Evolutionary conservation across 2,888 invertebrate species (phyloP), one percentile per base, ranked within the genome.

Genomic region (Julus scanicus): DNA sequence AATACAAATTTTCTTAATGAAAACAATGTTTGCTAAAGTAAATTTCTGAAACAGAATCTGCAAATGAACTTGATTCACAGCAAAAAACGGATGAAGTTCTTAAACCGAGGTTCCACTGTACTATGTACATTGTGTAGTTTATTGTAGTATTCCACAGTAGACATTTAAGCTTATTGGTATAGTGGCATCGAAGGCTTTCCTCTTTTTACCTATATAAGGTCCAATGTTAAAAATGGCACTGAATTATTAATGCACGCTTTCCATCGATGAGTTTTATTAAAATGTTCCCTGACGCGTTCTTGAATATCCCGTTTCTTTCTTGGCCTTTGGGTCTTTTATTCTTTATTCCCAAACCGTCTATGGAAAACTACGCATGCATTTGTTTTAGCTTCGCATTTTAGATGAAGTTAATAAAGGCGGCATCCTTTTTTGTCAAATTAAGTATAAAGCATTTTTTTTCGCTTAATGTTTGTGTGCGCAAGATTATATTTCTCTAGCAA

Each of bases 361-460:
- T 53, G 53, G 15, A 15, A 53, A 53, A 13, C 53, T 53, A 53
- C 11, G 17, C 11, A 53, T 53, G 13, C 53, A 53, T 53, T 37
- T 1, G 37, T 37, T 37, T 29, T 11, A 71, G 29, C 71, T 71
- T 71, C 9, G 29, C 20, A 71, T 37, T 80, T 53, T 17, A 15
- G 53, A 29, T 37, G 2, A 80, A 80, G 80, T 80, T 80, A 80
- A 80, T 80, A 80, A 80, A 80, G 37, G 80, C 80, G 37, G 37
- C 80, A 20, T 80, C 1, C 13, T 80, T 80, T 80, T 71, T 80
- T 80, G 80, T 80, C 80, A 80, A 37, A 37, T 80, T 80, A 80
- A 80, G 80, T 37, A 80, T 80, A 37, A 80, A 29, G 11, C 29
- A 29, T 80, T 37, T 80, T 80, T 80, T 37, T 37, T 20, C 80